Base-by-base conservation (phyloP, 2,888 invertebrate genomes). In the Epinotia bilunana region DNA sequence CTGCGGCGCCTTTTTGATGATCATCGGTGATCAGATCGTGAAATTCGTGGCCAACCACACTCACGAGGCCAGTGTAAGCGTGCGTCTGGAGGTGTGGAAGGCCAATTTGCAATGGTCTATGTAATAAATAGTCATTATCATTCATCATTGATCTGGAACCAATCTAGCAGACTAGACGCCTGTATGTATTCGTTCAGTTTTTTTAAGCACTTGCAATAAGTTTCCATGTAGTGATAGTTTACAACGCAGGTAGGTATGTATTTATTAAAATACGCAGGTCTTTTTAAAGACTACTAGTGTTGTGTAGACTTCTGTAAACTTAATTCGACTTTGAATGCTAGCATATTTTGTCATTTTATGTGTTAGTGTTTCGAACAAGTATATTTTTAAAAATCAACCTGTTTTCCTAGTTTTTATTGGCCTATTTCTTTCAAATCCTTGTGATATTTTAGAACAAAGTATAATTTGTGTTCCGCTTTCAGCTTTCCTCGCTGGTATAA, bases 21-120 rank as follows among this genome's bases (percentile, higher is more conserved):
- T 74, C 23, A 18, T 74, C 6, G 64, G 60, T 5, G 58, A 53
- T 13, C 58, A 60, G 2, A 64, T 74, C 13, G 53, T 74, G 13
- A 74, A 74, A 64, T 70, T 74, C 18, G 74, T 71, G 12, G 18
- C 57, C 43, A 74, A 70, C 9, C 74, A 74, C 39, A 13, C 58
- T 0, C 74, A 74, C 20, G 58, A n/a, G 9, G 64, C 58, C 13
- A 74, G 62, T 28, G 9, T 63, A 6, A 28, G 1, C n/a, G 57
- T 12, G 7, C 28, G 20, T 3, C 57, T n/a, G 0, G 16, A 49
- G 12, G 46, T 57, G 20, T 69, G 74, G 74, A 74, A 49, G 33
- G 68, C 74, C 4, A 46, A 74, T 20, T 18, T 74, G 46, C 16
- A 53, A 28, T 69, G 62, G 62, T 60, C 28, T 6, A 46, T 49